Base-by-base conservation (phyloP, 2,888 invertebrate genomes). In the Nowickia ferox region DNA sequence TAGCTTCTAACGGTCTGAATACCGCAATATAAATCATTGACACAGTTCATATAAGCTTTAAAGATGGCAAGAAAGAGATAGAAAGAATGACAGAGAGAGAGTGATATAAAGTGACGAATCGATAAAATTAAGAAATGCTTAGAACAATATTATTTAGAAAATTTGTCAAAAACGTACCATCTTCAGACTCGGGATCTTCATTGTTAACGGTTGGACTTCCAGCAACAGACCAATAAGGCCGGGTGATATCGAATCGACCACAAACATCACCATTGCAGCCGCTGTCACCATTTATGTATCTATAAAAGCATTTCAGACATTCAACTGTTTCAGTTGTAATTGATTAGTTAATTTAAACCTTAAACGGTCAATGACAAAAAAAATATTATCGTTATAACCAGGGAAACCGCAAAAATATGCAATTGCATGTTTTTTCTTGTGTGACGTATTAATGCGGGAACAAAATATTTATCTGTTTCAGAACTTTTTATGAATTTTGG, bases 221-320 rank as follows among this genome's bases (percentile, higher is more conserved):
- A 76, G 91, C 91, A 91, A 98, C 98, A 0, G 96, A 93, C 98
- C 97, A 98, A 91, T 97, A 98, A 0, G 95, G 95, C 96, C 97
- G 97, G 2, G 97, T 97, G 89, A 97, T 96, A 83, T 95, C 94
- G 93, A 97, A 97, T 44, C 97, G 94, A 1, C 97, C 97, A 89
- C 97, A 97, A 63, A 95, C 94, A 76, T 96, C 95, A 22, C 89
- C 90, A 30, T 30, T 4, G 30, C 30, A 30, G 30, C 4, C 4
- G 0, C 4, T 2, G 30, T 4, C 30, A 30, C 30, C 30, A 30
- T 30, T 30, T 30, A 30, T 30, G 30, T 30, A 9, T 87, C 88
- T 38, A 92, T 92, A 53, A 68, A 88, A 61, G 88, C 88, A 30
- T 30, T 30, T 30, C 30, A 30, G 30, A 4, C 30, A 30, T 30